Evolutionary conservation across 2,113 vertebrate genomes (phyloP), one percentile per base, ranked within the genome.

Genomic region (Oncorhynchus masou): DNA sequence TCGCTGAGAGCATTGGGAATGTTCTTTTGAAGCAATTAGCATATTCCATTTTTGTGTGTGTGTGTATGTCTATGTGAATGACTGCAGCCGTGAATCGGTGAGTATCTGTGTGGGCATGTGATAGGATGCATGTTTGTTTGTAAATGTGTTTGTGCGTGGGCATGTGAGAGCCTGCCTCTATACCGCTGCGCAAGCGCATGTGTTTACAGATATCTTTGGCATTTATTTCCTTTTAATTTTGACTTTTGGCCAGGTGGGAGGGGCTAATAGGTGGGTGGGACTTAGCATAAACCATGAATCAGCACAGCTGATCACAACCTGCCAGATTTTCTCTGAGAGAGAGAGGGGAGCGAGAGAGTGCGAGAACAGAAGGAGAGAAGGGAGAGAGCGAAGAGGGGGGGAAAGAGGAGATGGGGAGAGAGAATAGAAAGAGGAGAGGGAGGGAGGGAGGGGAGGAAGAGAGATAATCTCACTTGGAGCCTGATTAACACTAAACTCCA

Each of bases 401-500:
- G 6, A 1, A 34, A 34, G 31, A 34, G 2, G 34, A 39, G 34
- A 39, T 39, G 15, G 48, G 22, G 69, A 71, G 3, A 24, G 74
- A 31, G 51, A 54, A 19, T 3, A 66, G 45, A 48, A 45, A 12
- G 49, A 51, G 6, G 6, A 34, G 34, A 34, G 34, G 6, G 34
- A 34, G 49, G 6, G 34, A 34, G 49, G 12, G 49, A 51, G 49
- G 51, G 16, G 15, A 51, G 49, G 15, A 4, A 16, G 67, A 51
- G 84, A 86, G 89, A 88, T 91, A 92, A 92, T 91, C 91, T 88
- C 59, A 84, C 76, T 86, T 87, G 86, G 78, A 88, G 83, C 79
- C 79, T 84, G 89, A 91, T 91, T 92, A 89, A 87, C 89, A 90
- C 85, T 91, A 90, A 92, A 92, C 88, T 89, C 88, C 88, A 75